A percentile compares a stretch with the other conserved stretches of the same genome.
Conservation (phyloP, 2,113 vertebrate genomes). For the Nannospalax galili region DNA sequence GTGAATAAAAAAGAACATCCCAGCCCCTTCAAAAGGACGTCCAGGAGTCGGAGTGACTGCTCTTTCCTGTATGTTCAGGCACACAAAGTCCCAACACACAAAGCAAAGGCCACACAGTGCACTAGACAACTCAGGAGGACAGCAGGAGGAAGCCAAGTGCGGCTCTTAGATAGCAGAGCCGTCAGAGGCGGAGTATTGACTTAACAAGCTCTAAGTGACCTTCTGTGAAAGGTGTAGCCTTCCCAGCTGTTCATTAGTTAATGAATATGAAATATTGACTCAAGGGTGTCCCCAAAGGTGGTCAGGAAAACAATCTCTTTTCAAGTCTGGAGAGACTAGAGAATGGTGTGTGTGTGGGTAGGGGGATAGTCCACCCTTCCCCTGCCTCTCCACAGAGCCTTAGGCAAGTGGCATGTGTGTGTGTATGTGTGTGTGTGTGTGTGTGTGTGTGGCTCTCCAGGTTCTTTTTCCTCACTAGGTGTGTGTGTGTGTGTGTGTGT, state of each 20-base stretch:
- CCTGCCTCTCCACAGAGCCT: neutral
- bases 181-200: conserved; percentile 2
- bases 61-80: neutral
- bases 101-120: neutral
- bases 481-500: neutral
- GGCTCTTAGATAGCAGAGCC: too few relatives aligned
- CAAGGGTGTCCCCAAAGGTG: conserved; percentile 19
- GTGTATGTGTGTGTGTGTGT: neutral
- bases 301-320: conserved; percentile 48
- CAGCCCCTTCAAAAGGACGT: neutral
- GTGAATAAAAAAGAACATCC: neutral
- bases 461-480: neutral
- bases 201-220: neutral
- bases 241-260: conserved; percentile 76
- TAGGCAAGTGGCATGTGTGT: neutral
- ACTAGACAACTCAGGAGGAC: neutral
- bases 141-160: neutral
- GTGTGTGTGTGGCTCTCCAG: neutral
- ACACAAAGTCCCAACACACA: neutral
- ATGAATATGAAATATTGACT: conserved; percentile 76
- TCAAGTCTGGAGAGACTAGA: neutral
- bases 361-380: rapidly evolving
- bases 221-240: neutral
- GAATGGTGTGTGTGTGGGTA: too few relatives aligned
- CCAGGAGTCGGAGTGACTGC: neutral